Evolutionary conservation across 2,797 vertebrate genomes (phyloP).

Genomic region (Rhynchonycteris naso): DNA sequence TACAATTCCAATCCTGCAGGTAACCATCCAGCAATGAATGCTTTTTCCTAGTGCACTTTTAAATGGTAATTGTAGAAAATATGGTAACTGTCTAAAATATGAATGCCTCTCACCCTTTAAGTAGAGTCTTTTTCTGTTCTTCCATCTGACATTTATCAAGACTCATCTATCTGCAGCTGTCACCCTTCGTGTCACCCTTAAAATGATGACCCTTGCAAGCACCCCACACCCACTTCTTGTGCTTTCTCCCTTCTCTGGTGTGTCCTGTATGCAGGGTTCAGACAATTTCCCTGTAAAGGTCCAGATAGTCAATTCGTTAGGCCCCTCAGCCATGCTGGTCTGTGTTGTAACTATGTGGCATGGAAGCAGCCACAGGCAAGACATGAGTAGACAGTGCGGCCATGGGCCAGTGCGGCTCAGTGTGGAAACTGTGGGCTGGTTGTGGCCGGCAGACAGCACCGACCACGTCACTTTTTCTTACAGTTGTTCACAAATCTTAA

Average conservation of each 20-base stretch:
- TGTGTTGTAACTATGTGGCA: background rate
- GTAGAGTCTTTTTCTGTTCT: background rate
- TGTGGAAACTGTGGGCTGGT: background rate
- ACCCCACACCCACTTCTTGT: background rate
- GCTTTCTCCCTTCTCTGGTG: background rate
- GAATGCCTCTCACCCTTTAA: background rate
- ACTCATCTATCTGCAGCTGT: background rate
- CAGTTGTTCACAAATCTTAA: background rate
- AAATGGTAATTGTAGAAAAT: background rate
- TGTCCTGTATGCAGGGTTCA: background rate
- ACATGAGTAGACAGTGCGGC: accelerated
- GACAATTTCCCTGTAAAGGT: background rate
- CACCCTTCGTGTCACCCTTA: background rate
- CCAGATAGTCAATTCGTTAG: background rate
- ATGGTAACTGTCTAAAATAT: background rate
- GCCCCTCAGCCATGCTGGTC: no score
- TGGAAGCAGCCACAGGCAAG: background rate
- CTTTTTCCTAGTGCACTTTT: background rate
- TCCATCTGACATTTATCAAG: background rate
- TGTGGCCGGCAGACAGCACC: accelerated
- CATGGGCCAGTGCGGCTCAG: background rate
- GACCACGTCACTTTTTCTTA: accelerated
- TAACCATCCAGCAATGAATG: constrained; percentile 73
- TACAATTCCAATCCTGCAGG: constrained; percentile 90
- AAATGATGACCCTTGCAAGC: background rate